Percentiles rank a stretch among this genome's conserved stretches.
These are phyloP conservation scores for Drosophila stalkeri DNA, from an alignment of 2,888 invertebrate species.

Conservation along the genomic window DNA sequence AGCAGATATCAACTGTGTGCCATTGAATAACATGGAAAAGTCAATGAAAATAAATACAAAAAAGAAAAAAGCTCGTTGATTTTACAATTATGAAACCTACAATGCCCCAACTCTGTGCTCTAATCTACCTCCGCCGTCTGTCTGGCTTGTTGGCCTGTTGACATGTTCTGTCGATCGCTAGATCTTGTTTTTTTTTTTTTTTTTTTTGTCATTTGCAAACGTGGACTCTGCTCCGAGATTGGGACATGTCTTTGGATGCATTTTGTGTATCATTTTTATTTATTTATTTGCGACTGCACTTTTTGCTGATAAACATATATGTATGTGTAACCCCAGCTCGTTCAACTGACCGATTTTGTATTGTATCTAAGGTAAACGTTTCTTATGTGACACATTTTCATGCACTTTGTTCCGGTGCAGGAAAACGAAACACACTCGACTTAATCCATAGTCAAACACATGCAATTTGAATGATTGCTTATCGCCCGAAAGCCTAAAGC, in stretches of 20 bases:
- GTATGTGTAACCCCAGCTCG: background rate
- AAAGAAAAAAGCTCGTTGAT: slow-evolving; percentile 44
- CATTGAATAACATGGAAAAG: slow-evolving; percentile 42
- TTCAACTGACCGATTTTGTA: slow-evolving; percentile 15
- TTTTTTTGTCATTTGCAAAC: slow-evolving; percentile 62
- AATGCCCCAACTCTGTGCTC: background rate
- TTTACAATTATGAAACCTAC: slow-evolving; percentile 64
- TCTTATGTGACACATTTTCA: slow-evolving; percentile 25
- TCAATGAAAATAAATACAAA: slow-evolving; percentile 57
- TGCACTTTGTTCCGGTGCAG: slow-evolving; percentile 25
- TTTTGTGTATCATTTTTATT: slow-evolving; percentile 40
- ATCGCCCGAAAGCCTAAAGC: slow-evolving; percentile 33
- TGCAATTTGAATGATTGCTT: slow-evolving; percentile 49
- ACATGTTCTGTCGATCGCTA: slow-evolving; percentile 57
- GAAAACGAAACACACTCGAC: slow-evolving; percentile 18
- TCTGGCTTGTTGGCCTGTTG: slow-evolving; percentile 24
- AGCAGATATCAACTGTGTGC: slow-evolving; percentile 52
- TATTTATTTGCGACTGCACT: slow-evolving; percentile 48
- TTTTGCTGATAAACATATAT: slow-evolving; percentile 20
- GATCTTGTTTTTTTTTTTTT: slow-evolving; percentile 63
- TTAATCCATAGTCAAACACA: slow-evolving; percentile 23
- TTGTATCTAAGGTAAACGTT: slow-evolving; percentile 35
- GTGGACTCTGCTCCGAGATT: slow-evolving; percentile 41
- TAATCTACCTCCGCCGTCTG: background rate
- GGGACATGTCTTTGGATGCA: slow-evolving; percentile 64